A percentile compares a stretch with the other conserved stretches of the same genome.
Conservation (phyloP, 2,113 vertebrate genomes). For the Alethe castanea region DNA sequence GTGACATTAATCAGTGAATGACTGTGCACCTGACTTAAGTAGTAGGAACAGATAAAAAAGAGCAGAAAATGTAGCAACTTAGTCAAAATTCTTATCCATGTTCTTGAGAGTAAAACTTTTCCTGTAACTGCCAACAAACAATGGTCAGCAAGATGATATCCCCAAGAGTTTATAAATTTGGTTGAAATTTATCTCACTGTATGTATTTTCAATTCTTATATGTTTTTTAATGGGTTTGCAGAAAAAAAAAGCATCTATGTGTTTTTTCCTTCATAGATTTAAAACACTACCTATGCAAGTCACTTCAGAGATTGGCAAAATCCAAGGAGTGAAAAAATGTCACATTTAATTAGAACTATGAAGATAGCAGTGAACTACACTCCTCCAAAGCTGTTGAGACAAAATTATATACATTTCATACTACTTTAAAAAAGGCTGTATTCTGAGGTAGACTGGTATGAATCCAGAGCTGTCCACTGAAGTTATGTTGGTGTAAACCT, state of each 20-base stretch:
- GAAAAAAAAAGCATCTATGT: conserved; percentile 30
- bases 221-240: not conserved
- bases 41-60: not conserved
- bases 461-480: not conserved
- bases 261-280: conserved; percentile 41
- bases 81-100: not conserved
- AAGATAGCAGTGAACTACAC: not conserved
- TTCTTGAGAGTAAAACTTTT: not conserved
- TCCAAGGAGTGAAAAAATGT: conserved; percentile 64
- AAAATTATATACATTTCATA: not conserved
- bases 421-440: not conserved
- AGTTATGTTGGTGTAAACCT: not conserved
- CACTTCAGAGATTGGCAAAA: conserved; percentile 53
- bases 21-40: not conserved
- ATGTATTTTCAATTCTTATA: not conserved
- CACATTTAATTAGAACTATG: conserved; percentile 58
- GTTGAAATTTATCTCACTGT: not conserved
- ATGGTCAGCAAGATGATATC: not conserved
- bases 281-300: conserved; percentile 34
- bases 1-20: not conserved
- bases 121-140: not conserved
- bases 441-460: not conserved
- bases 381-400: not conserved
- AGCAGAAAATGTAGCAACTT: not conserved
- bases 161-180: not conserved